These are phyloP conservation scores for Aurelia aurita complex sp. Pacific DNA, from an alignment of 30 jellyfish, hydroid and myxozoan species.

Conservation along the genomic window DNA sequence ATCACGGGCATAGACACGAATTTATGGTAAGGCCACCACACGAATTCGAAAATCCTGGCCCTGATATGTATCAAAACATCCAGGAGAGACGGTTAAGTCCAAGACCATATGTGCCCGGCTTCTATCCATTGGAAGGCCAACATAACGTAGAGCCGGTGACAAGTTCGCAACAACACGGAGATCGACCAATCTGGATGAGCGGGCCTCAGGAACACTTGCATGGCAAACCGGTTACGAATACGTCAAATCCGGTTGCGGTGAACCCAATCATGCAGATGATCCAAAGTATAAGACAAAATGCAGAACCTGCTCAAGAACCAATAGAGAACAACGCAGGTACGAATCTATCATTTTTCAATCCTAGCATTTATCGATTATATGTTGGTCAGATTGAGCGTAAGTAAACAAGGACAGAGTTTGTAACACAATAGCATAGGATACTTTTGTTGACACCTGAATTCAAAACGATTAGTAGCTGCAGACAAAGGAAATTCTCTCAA, in stretches of 20 bases:
- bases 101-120: neutral
- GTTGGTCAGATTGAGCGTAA: too few species aligned
- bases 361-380: too few species aligned
- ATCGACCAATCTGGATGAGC: neutral
- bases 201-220: neutral
- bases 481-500: too few species aligned
- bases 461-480: too few species aligned
- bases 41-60: too few species aligned
- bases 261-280: slow-evolving; percentile 33
- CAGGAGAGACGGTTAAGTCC: neutral
- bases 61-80: neutral
- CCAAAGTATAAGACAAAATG: slow-evolving; percentile 13
- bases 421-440: too few species aligned
- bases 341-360: too few species aligned
- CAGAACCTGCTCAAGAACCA: neutral
- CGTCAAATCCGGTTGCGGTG: neutral
- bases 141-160: neutral
- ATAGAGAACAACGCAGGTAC: neutral
- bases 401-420: too few species aligned
- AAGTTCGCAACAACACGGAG: neutral
- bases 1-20: too few species aligned
- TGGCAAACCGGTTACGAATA: neutral
- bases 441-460: too few species aligned
- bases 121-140: neutral
- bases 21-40: too few species aligned